Conservation (phyloP, 2,113 vertebrate species). For the Todiramphus saurophagus region DNA sequence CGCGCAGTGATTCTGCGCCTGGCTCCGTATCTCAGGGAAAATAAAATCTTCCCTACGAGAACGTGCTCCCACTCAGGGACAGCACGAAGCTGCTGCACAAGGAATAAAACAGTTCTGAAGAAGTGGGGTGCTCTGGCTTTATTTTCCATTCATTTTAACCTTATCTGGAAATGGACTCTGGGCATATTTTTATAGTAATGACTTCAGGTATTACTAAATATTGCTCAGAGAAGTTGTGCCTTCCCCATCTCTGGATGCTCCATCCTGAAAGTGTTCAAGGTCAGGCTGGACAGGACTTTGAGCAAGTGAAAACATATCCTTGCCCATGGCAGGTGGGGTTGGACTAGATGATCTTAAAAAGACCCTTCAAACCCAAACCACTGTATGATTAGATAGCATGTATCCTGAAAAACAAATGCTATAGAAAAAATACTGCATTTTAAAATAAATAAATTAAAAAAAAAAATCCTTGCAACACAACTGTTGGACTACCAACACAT, state of each 20-base stretch:
- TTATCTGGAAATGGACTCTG: background rate
- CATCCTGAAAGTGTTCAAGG: background rate
- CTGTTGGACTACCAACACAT: background rate
- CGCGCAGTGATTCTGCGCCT: fast-evolving
- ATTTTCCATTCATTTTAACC: background rate
- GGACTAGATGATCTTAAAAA: background rate
- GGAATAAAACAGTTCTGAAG: background rate
- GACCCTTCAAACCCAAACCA: background rate
- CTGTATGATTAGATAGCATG: background rate
- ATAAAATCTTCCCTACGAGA: background rate
- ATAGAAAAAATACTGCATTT: background rate
- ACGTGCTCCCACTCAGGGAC: fast-evolving
- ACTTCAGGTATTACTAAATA: background rate
- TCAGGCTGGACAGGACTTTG: background rate
- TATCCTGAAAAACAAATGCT: background rate
- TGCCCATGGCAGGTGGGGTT: background rate
- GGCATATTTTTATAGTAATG: background rate
- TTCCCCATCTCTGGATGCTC: background rate
- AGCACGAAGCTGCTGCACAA: fast-evolving
- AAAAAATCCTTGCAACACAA: background rate
- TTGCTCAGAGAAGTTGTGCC: background rate
- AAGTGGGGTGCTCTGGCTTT: background rate
- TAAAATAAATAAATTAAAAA: background rate
- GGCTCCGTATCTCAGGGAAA: background rate
- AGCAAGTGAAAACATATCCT: background rate